Evolutionary conservation across 2,113 vertebrate species (phyloP), one percentile per base, ranked within the genome.

Genomic region (Montifringilla adamsi): DNA sequence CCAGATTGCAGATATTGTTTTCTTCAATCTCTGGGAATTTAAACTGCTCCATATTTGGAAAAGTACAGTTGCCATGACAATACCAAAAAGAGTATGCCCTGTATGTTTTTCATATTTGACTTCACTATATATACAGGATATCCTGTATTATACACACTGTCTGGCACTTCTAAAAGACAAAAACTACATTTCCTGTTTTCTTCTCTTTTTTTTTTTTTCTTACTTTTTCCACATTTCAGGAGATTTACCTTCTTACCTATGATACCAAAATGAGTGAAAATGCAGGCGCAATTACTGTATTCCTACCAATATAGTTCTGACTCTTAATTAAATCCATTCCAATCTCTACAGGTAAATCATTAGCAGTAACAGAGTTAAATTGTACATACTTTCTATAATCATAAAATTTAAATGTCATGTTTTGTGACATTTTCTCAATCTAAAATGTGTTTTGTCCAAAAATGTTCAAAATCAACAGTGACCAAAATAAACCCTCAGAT

Each of bases 61-160:
- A 90, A 53, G 17, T 22, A 69, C 37, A 23, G 49, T 83, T 90
- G n/a, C 15, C 50, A 39, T 58, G 70, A 88, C 74, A 85, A 52
- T 83, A 79, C 9, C 46, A 28, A 82, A 82, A 69, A 63, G 26
- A 82, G 22, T 33, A 20, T 92, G 53, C 49, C 53, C 46, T 77
- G 20, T 69, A 69, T 49, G 58, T 7, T 88, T 69, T 87, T 73
- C n/a, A 30, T 62, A 80, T 80, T 85, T 92, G 15, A 90, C 63
- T 90, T 85, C 41, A 41, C 14, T 69, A 30, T 76, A 76, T 77
- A 90, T 77, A 95, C 90, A 93, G 88, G 90, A 85, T 80, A 88
- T 90, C 59, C 85, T 88, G 67, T 62, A 73, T 85, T 83, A 76
- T 26, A 53, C n/a, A 56, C 28, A 66, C 37, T 44, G 69, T 87